Evolutionary conservation across 2,888 invertebrate species (phyloP).

Genomic region (Invenusta paracnida): DNA sequence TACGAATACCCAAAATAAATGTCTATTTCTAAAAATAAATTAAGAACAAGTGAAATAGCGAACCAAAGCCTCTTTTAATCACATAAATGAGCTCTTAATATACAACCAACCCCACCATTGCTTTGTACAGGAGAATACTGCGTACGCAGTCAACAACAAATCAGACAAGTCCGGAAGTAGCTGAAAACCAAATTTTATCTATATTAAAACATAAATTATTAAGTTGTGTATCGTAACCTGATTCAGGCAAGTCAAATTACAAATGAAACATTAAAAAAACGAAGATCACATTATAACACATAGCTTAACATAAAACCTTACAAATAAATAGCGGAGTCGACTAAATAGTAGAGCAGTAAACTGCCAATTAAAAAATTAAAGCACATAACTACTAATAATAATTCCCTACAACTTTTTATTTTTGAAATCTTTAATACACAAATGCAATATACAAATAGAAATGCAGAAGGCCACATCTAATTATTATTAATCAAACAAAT

Average conservation of each 20-base stretch:
- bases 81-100: conserved; percentile 9
- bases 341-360: conserved; percentile 1
- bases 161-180: not conserved
- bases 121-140: not conserved
- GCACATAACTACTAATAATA: not conserved
- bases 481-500: not conserved
- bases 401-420: not conserved
- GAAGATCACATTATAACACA: too few relatives aligned
- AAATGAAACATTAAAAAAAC: not conserved
- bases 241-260: conserved; percentile 16
- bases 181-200: not conserved
- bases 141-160: not conserved
- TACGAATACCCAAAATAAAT: too few relatives aligned
- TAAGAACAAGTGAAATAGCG: too few relatives aligned
- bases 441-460: too few relatives aligned
- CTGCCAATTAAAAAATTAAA: not conserved
- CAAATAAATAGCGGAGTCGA: not conserved
- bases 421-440: too few relatives aligned
- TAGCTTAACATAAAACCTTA: not conserved
- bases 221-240: not conserved
- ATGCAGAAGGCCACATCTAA: too few relatives aligned
- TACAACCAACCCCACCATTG: not conserved
- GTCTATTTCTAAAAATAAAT: too few relatives aligned
- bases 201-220: not conserved
- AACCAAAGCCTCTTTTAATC: not conserved